Percentiles rank a stretch among this genome's conserved stretches.
Conservation (phyloP, 2,113 vertebrate genomes). For the Zootoca vivipara region DNA sequence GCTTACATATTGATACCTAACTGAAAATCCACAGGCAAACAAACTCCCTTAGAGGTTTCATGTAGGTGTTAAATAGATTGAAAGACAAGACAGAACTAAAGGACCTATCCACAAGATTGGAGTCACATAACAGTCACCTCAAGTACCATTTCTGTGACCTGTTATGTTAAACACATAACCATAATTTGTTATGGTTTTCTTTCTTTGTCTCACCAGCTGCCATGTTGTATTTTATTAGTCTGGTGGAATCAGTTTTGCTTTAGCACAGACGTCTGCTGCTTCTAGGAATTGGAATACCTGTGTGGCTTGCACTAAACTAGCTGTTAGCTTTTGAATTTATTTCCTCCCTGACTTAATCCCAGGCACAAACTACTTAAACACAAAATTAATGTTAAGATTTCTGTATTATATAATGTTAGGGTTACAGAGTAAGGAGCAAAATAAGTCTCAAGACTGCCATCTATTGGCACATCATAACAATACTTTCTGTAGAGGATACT, state of each 20-base stretch:
- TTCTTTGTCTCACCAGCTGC: not conserved
- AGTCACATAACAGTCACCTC: not conserved
- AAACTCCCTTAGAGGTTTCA: not conserved
- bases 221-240: not conserved
- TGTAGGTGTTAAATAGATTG: not conserved
- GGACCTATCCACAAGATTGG: not conserved
- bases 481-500: not conserved
- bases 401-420: not conserved
- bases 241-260: not conserved
- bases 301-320: not conserved
- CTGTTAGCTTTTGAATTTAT: not conserved
- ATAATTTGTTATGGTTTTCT: not conserved
- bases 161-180: not conserved
- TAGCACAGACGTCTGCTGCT: not conserved
- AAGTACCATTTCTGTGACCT: not conserved
- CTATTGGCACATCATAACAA: not conserved
- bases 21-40: not conserved
- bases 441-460: conserved; percentile 23
- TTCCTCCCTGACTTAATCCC: not conserved
- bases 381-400: not conserved
- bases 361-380: not conserved
- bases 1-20: not conserved
- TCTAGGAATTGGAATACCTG: not conserved
- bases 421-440: not conserved
- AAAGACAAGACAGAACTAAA: not conserved